phyloP scores from a whole-genome alignment of 2,888 invertebrate species.

The Tortricodes alternella region DNA sequence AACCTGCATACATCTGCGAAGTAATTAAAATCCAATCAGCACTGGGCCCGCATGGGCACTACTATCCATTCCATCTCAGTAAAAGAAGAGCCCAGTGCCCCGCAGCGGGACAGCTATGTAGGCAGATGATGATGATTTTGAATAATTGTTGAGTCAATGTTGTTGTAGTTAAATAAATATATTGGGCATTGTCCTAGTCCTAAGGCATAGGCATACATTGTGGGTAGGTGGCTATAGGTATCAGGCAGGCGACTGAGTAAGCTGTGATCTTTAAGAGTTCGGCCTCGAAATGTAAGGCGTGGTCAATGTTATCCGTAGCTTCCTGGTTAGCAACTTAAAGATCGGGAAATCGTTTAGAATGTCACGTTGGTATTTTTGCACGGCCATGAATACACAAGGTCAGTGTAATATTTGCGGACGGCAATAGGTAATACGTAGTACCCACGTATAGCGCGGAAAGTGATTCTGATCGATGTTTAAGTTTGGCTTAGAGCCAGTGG shows the following conservation, averaged over 20 bases:
- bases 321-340: constrained; percentile 77
- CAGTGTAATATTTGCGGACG: constrained; percentile 60
- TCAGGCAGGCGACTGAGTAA: not conserved
- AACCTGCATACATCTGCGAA: too few species aligned
- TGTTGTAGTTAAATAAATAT: not conserved
- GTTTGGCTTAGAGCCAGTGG: constrained; percentile 65
- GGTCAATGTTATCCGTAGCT: constrained; percentile 69
- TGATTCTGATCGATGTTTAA: constrained; percentile 67
- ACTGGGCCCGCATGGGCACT: too few species aligned
- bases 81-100: too few species aligned
- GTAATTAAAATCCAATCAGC: too few species aligned
- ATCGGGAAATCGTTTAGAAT: constrained; percentile 79
- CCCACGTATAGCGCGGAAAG: constrained; percentile 63
- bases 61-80: too few species aligned
- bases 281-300: constrained; percentile 62
- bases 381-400: constrained; percentile 77
- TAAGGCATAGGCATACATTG: not conserved
- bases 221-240: not conserved
- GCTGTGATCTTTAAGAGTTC: constrained; percentile 44
- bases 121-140: too few species aligned
- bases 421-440: too few species aligned
- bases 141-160: too few species aligned
- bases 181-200: not conserved
- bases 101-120: too few species aligned
- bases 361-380: constrained; percentile 80